These are phyloP conservation scores for Sthenelais limicola DNA, from an alignment of 2,888 invertebrate genomes.

Conservation along the genomic window DNA sequence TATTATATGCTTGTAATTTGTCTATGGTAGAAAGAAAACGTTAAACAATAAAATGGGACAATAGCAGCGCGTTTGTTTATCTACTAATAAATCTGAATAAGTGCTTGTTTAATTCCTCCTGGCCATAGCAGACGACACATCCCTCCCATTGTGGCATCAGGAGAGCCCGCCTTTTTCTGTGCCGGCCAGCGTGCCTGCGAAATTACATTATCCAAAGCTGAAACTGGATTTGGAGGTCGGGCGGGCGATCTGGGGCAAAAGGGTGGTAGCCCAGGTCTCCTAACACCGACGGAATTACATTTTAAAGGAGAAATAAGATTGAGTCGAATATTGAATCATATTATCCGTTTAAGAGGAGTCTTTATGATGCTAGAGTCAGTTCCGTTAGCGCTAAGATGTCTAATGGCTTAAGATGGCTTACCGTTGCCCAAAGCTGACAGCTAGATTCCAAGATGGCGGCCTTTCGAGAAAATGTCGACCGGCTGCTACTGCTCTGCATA, in stretches of 20 bases:
- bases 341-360: constrained; percentile 42
- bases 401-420: too few relatives aligned
- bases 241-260: neutral
- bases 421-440: too few relatives aligned
- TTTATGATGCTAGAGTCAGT: constrained; percentile 39
- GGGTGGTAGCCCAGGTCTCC: constrained; percentile 1
- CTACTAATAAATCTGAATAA: constrained; percentile 5
- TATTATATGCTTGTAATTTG: too few relatives aligned
- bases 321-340: constrained; percentile 42
- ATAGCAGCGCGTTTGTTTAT: too few relatives aligned
- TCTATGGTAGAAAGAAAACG: too few relatives aligned
- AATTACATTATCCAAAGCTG: constrained; percentile 27
- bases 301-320: constrained; percentile 44
- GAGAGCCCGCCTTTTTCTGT: neutral
- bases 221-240: constrained; percentile 35
- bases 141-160: too few relatives aligned
- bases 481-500: too few relatives aligned
- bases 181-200: constrained; percentile 27
- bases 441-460: constrained; percentile 21
- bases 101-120: constrained; percentile 24
- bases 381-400: constrained; percentile 6
- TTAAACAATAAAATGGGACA: too few relatives aligned
- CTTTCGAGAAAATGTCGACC: too few relatives aligned
- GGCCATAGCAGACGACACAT: neutral
- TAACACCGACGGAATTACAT: constrained; percentile 29